phyloP scores from a whole-genome alignment of 2,888 invertebrate species.

The Melinaea menophilus region DNA sequence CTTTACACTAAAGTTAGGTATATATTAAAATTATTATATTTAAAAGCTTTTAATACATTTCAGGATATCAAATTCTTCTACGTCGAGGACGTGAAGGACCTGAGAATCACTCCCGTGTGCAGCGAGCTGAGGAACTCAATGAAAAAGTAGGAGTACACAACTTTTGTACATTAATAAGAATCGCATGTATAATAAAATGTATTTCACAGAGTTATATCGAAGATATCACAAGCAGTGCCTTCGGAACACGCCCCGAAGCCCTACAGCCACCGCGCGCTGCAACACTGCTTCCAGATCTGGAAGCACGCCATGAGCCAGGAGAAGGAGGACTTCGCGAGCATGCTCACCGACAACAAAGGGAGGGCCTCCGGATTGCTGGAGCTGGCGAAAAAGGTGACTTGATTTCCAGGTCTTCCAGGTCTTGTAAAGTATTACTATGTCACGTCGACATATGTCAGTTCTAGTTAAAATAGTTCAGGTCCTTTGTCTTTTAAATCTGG shows the following conservation, averaged over 20 bases:
- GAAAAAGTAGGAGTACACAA: constrained; percentile 56
- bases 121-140: constrained; percentile 81
- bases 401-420: no score
- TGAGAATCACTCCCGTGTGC: constrained; percentile 84
- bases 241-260: constrained; percentile 46
- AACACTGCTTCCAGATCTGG: constrained; percentile 83
- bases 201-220: constrained; percentile 48
- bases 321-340: constrained; percentile 77
- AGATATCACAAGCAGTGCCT: constrained; percentile 41
- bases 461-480: no score
- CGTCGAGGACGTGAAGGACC: constrained; percentile 85
- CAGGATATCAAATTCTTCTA: constrained; percentile 79
- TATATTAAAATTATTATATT: not conserved
- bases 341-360: constrained; percentile 81
- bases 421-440: no score
- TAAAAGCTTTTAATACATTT: constrained; percentile 20
- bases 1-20: not conserved
- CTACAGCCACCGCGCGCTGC: constrained; percentile 64
- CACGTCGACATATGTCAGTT: no score
- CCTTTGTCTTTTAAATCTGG: no score
- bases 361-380: constrained; percentile 74
- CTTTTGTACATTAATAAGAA: not conserved
- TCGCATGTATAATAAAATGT: not conserved
- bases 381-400: constrained; percentile 74
- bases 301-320: constrained; percentile 86